A percentile compares a stretch with the other conserved stretches of the same genome.
Evolutionary conservation across 1,140 invertebrate genomes (phyloP).

Genomic region (Drosophila sechellia): DNA sequence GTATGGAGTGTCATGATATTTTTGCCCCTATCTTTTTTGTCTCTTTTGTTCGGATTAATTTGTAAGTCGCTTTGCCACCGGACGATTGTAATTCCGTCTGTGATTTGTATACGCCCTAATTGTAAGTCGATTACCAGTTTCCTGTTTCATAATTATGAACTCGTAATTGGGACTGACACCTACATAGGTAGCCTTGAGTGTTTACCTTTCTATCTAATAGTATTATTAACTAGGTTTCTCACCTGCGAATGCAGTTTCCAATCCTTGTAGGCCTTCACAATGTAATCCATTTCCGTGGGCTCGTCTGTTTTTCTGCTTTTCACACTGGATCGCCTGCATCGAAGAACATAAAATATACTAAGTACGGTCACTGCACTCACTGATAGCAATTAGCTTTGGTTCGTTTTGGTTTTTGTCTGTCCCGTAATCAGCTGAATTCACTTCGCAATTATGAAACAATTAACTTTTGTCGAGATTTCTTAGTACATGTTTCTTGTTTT

Average conservation of each 20-base stretch:
- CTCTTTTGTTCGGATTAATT: slow-evolving; percentile 20
- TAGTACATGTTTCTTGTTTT: slow-evolving; percentile 13
- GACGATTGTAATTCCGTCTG: slow-evolving; percentile 15
- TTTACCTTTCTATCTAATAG: not conserved
- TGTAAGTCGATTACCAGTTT: slow-evolving; percentile 16
- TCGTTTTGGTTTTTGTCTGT: slow-evolving; percentile 5
- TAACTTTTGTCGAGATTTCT: slow-evolving; percentile 9
- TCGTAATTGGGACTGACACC: slow-evolving; percentile 11
- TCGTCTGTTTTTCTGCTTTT: slow-evolving; percentile 15
- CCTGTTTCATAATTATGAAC: slow-evolving; percentile 26
- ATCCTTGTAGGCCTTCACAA: slow-evolving; percentile 83
- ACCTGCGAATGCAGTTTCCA: slow-evolving; percentile 84
- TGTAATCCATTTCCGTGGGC: slow-evolving; percentile 78
- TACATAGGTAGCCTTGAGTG: slow-evolving; percentile 23
- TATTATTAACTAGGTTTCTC: slow-evolving; percentile 20
- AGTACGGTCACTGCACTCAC: slow-evolving; percentile 29
- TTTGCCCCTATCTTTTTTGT: slow-evolving; percentile 2
- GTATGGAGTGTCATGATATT: not conserved
- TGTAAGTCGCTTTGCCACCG: slow-evolving; percentile 17
- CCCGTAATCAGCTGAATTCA: slow-evolving; percentile 14
- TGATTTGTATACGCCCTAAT: slow-evolving; percentile 17
- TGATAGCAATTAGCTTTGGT: not conserved
- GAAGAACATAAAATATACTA: slow-evolving; percentile 59
- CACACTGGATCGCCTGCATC: slow-evolving; percentile 41
- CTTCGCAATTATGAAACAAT: slow-evolving; percentile 38